Evolutionary conservation across 23 tunicate species (phyloP).

Genomic region (Styela clava): DNA sequence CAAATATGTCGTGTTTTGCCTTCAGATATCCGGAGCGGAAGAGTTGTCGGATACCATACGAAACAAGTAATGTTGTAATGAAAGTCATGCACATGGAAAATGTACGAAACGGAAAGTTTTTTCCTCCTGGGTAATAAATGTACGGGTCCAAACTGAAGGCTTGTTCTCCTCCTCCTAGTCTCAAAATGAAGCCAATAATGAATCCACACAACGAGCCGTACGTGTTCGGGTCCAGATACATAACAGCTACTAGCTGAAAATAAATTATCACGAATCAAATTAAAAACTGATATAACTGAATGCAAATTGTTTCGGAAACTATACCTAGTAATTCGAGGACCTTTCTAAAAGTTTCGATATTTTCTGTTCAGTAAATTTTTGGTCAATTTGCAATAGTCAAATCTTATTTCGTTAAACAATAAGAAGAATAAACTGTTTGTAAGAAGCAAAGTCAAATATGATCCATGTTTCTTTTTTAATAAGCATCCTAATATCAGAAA

Average conservation of each 20-base stretch:
- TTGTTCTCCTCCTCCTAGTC: slow-evolving; percentile 79
- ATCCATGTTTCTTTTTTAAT: too few relatives aligned
- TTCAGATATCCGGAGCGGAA: slow-evolving; percentile 34
- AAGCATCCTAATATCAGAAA: too few relatives aligned
- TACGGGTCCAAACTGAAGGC: slow-evolving; percentile 51
- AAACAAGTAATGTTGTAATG: slow-evolving; percentile 34
- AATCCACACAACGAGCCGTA: slow-evolving; percentile 72
- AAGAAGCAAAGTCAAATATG: too few relatives aligned
- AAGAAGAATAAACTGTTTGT: too few relatives aligned
- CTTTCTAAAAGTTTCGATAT: neutral
- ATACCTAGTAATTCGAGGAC: too few relatives aligned
- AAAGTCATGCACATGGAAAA: slow-evolving; percentile 56
- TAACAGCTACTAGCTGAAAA: slow-evolving; percentile 47
- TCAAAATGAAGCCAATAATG: slow-evolving; percentile 53
- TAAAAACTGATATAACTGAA: neutral
- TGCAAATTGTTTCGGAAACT: neutral
- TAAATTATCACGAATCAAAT: neutral
- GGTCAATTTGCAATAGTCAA: too few relatives aligned
- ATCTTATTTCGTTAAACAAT: too few relatives aligned
- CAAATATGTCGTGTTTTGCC: slow-evolving; percentile 49
- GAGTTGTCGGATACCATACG: slow-evolving; percentile 16
- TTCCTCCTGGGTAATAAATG: slow-evolving; percentile 63
- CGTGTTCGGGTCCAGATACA: slow-evolving; percentile 79
- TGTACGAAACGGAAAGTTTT: slow-evolving; percentile 75
- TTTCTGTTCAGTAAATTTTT: too few relatives aligned